phyloP scores from a whole-genome alignment of 2,888 invertebrate genomes.

The Malacosoma neustria region DNA sequence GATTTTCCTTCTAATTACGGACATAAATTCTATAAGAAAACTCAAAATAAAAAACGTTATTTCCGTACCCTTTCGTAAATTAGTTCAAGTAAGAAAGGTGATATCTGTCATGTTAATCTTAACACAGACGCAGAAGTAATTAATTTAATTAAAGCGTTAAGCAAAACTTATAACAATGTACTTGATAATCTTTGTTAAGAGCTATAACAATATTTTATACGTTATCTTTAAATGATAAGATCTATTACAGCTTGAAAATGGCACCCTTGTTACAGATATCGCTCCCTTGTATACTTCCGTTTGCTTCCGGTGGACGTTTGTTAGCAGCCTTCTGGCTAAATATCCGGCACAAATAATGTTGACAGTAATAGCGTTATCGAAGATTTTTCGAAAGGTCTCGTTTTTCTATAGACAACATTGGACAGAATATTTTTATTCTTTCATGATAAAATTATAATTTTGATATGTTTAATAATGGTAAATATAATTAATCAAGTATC shows the following conservation, averaged over 20 bases:
- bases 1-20: too few species aligned
- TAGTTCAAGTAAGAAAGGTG: not conserved
- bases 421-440: too few species aligned
- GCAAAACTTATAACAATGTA: constrained; percentile 18
- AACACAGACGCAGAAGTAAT: constrained; percentile 13
- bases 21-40: not conserved
- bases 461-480: too few species aligned
- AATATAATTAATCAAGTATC: too few species aligned
- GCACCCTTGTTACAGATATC: not conserved
- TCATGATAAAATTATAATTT: too few species aligned
- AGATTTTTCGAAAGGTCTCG: not conserved
- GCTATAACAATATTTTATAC: not conserved
- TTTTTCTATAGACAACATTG: not conserved
- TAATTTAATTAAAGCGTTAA: constrained; percentile 22
- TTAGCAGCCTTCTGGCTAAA: constrained; percentile 24
- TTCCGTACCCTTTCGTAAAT: not conserved
- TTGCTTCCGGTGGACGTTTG: constrained; percentile 21
- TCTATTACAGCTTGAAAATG: not conserved
- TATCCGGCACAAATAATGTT: constrained; percentile 22
- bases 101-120: constrained; percentile 8
- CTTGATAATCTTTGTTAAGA: not conserved
- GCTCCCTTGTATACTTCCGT: constrained; percentile 3
- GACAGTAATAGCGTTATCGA: not conserved
- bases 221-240: not conserved
- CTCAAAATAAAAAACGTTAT: not conserved